phyloP scores from a whole-genome alignment of 2,888 invertebrate species.

The Diploptera punctata region DNA sequence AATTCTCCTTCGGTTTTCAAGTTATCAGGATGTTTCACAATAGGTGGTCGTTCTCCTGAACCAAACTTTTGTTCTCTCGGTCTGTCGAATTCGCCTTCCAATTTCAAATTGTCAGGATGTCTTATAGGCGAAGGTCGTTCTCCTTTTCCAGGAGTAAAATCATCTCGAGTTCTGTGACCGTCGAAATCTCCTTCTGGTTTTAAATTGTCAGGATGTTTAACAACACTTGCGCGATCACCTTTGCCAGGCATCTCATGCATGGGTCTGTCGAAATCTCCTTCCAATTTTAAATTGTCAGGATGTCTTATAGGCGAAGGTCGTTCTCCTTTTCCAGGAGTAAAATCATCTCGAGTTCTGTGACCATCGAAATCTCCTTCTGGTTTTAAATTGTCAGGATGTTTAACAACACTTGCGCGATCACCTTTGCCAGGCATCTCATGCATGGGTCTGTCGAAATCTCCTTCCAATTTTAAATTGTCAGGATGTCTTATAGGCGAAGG shows the following conservation, averaged over 20 bases:
- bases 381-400: conserved; percentile 45
- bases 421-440: conserved; percentile 56
- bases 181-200: conserved; percentile 65
- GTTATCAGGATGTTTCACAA: conserved; percentile 47
- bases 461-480: conserved; percentile 54
- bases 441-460: conserved; percentile 59
- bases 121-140: conserved; percentile 54
- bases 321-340: conserved; percentile 48
- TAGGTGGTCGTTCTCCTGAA: conserved; percentile 51
- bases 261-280: conserved; percentile 57
- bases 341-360: conserved; percentile 51
- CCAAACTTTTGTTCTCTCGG: conserved; percentile 42
- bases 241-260: conserved; percentile 19
- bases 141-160: conserved; percentile 36
- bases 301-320: conserved; percentile 59
- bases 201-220: conserved; percentile 68
- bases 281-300: conserved; percentile 66
- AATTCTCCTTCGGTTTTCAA: conserved; percentile 55
- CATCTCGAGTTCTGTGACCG: conserved; percentile 34
- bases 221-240: conserved; percentile 65
- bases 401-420: conserved; percentile 48
- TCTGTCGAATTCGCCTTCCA: conserved; percentile 61
- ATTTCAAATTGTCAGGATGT: conserved; percentile 66
- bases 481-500: conserved; percentile 56
- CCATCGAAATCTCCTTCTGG: conserved; percentile 44